Evolutionary conservation across 2,113 vertebrate genomes (phyloP).

Genomic region (Rhabdomys dilectus): DNA sequence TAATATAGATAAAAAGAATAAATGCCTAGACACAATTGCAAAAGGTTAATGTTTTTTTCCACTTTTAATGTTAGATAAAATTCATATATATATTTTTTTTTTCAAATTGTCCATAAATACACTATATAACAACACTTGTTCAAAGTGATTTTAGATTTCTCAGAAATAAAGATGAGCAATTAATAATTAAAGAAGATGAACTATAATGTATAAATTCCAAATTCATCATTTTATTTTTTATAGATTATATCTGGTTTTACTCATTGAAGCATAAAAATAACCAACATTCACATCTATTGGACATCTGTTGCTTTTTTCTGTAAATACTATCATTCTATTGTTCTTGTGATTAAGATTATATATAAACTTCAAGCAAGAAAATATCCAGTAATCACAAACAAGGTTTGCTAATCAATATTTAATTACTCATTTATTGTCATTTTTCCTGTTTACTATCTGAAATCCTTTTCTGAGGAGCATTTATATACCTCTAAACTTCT

Average conservation of each 20-base stretch:
- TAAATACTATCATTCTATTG: background rate
- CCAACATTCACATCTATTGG: background rate
- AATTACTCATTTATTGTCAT: background rate
- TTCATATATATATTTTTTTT: background rate
- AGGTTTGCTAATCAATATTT: background rate
- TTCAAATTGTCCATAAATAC: background rate
- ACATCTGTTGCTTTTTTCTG: background rate
- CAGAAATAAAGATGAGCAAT: background rate
- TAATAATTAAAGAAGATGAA: constrained; percentile 13
- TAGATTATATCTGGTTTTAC: background rate
- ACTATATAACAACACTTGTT: background rate
- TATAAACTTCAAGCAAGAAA: constrained; percentile 8
- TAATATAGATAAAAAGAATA: constrained; percentile 38
- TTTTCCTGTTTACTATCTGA: background rate
- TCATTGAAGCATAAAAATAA: background rate
- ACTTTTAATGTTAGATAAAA: background rate
- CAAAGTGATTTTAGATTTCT: constrained; percentile 17
- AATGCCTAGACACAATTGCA: background rate
- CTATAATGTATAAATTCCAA: background rate
- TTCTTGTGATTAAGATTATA: background rate
- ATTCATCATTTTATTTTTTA: background rate
- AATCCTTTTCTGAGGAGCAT: background rate
- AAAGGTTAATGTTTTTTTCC: constrained; percentile 4
- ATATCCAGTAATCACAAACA: background rate
- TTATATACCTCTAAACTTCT: background rate